phyloP scores from a whole-genome alignment of 2,113 vertebrate species.

The Corythornis madagascariensis region DNA sequence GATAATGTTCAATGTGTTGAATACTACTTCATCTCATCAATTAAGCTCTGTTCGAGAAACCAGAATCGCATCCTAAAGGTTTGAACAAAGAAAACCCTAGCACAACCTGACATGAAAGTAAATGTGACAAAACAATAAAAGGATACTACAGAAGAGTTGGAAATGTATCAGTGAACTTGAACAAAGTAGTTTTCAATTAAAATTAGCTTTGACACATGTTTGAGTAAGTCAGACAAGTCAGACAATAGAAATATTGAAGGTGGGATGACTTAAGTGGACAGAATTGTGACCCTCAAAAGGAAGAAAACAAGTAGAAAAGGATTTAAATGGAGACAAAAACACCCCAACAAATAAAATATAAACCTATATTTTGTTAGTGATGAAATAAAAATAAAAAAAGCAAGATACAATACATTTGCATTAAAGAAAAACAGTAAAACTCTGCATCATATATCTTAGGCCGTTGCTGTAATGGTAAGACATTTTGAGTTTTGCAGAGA shows the following conservation, averaged over 20 bases:
- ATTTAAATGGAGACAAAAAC: background rate
- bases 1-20: background rate
- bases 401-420: background rate
- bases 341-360: background rate
- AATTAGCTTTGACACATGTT: background rate
- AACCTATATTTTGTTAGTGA: background rate
- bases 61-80: background rate
- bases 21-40: background rate
- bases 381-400: background rate
- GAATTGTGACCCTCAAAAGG: background rate
- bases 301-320: background rate
- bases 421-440: background rate
- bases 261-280: background rate
- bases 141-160: background rate
- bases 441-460: slow-evolving; percentile 20
- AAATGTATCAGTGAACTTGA: background rate
- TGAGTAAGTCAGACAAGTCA: background rate
- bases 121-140: background rate
- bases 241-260: background rate
- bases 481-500: slow-evolving; percentile 17
- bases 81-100: background rate
- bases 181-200: background rate
- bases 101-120: background rate
- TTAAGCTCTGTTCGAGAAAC: background rate
- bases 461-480: background rate